Evolutionary conservation across 2,888 invertebrate genomes (phyloP).

Genomic region (Microctonus brassicae): DNA sequence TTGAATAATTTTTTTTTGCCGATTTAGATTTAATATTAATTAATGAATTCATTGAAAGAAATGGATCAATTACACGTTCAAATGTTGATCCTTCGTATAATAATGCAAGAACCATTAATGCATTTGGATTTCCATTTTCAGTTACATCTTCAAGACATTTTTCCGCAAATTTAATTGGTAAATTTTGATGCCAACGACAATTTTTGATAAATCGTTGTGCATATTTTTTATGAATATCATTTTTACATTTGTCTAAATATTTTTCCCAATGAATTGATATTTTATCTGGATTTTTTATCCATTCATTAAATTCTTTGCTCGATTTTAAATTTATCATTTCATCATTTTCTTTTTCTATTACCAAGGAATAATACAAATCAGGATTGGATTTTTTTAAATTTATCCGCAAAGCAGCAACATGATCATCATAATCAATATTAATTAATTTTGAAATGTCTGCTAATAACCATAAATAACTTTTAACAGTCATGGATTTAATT

Average conservation of each 20-base stretch:
- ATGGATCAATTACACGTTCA: slow-evolving; percentile 47
- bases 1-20: too few species aligned
- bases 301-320: slow-evolving; percentile 13
- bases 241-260: slow-evolving; percentile 38
- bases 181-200: slow-evolving; percentile 57
- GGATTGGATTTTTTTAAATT: background rate
- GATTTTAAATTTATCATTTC: slow-evolving; percentile 1
- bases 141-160: too few species aligned
- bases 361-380: background rate
- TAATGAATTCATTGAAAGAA: too few species aligned
- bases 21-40: too few species aligned
- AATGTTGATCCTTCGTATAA: slow-evolving; percentile 49
- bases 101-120: slow-evolving; percentile 45
- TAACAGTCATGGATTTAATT: slow-evolving; percentile 40
- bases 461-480: slow-evolving; percentile 49
- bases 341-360: background rate
- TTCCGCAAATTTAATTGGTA: slow-evolving; percentile 55
- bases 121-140: background rate
- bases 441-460: background rate
- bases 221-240: fast-evolving
- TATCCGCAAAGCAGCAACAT: too few species aligned
- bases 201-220: slow-evolving; percentile 50
- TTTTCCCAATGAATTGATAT: slow-evolving; percentile 43
- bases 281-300: slow-evolving; percentile 6
- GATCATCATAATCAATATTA: too few species aligned